These are phyloP conservation scores for Venustoraphidia nigricollis DNA, from an alignment of 2,888 invertebrate species.

Conservation along the genomic window DNA sequence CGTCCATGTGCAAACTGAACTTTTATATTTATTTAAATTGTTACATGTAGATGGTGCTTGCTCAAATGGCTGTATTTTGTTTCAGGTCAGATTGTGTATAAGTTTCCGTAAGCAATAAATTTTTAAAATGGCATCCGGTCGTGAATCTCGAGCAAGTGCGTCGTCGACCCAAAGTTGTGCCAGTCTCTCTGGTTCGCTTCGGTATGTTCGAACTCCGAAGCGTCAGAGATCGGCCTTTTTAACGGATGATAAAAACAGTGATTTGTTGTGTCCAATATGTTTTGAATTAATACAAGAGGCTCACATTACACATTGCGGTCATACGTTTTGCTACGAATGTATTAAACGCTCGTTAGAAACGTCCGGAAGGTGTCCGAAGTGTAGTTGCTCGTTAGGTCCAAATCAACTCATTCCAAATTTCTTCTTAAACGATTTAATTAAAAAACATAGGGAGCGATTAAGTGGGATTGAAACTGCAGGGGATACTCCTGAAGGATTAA, in stretches of 20 bases:
- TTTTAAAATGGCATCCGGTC: constrained; percentile 22
- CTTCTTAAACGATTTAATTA: constrained; percentile 64
- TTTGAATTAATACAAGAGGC: constrained; percentile 81
- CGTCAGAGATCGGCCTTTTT: constrained; percentile 33
- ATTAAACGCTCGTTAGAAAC: constrained; percentile 51
- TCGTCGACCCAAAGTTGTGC: constrained; percentile 28
- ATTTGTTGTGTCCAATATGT: constrained; percentile 65
- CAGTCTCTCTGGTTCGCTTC: constrained; percentile 24
- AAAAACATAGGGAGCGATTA: constrained; percentile 45
- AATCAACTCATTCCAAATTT: constrained; percentile 78
- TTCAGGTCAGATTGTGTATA: constrained; percentile 34
- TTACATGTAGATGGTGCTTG: too few relatives aligned
- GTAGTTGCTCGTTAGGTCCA: constrained; percentile 52
- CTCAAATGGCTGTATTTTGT: constrained; percentile 23
- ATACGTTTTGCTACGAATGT: constrained; percentile 80
- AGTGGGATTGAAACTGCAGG: constrained; percentile 30
- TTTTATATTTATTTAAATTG: too few relatives aligned
- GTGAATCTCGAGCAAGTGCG: constrained; percentile 30
- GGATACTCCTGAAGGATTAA: constrained; percentile 33
- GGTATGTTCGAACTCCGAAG: constrained; percentile 31
- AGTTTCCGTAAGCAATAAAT: constrained; percentile 7
- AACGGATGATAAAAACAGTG: constrained; percentile 45
- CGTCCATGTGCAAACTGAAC: too few relatives aligned
- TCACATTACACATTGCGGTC: constrained; percentile 82
- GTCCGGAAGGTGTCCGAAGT: constrained; percentile 66